Evolutionary conservation across 2,113 vertebrate species (phyloP).

Genomic region (Aphyosemion australe): DNA sequence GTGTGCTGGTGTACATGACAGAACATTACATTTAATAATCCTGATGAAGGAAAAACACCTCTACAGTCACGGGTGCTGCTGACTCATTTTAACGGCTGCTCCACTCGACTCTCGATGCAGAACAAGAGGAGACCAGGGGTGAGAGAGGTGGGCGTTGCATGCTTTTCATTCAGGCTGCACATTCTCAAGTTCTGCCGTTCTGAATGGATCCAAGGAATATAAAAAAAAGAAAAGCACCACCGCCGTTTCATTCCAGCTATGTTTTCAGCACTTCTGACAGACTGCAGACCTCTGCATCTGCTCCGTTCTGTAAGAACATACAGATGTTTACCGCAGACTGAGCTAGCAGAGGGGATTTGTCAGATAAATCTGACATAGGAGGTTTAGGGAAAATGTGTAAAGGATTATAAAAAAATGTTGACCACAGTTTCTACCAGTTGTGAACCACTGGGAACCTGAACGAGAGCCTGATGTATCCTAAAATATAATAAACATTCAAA

Average conservation of each 20-base stretch:
- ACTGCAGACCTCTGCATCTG: no score
- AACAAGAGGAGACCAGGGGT: constrained; percentile 55
- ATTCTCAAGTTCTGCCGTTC: constrained; percentile 32
- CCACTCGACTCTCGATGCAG: constrained; percentile 40
- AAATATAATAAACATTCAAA: no score
- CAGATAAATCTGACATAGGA: not conserved
- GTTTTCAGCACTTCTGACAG: constrained; percentile 9
- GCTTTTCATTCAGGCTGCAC: constrained; percentile 62
- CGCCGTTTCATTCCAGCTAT: constrained; percentile 12
- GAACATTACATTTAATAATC: constrained; percentile 9
- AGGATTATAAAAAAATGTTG: no score
- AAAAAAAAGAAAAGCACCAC: constrained; percentile 6
- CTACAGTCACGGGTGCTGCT: constrained; percentile 28
- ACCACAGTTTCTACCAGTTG: no score
- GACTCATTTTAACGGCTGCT: constrained; percentile 52
- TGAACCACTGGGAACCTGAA: no score
- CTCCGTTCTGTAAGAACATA: no score
- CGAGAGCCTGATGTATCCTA: no score
- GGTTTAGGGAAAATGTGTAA: not conserved
- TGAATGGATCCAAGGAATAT: constrained; percentile 45
- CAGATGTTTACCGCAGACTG: no score
- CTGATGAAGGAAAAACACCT: constrained; percentile 3
- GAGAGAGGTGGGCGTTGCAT: constrained; percentile 51
- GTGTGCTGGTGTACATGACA: not conserved
- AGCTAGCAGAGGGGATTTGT: not conserved